Base-by-base conservation (phyloP, 2,797 vertebrate species). In the Tapera naevia region DNA sequence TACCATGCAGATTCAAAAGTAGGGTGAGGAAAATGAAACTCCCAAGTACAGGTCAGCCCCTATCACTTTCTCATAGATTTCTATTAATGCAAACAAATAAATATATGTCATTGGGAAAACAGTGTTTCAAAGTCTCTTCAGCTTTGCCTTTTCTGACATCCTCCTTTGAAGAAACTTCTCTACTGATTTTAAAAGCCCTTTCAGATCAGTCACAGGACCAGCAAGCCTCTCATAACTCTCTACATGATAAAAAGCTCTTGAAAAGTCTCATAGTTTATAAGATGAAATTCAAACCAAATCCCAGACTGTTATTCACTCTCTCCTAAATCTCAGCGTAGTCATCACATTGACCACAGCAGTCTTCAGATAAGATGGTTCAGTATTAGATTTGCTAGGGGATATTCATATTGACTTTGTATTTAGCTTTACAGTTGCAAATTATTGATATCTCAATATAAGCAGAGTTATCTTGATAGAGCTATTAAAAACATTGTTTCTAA, bases 31-130 rank as follows among this genome's bases (percentile, higher is more conserved):
- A 89, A 69, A 76, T 80, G 6, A 66, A 88, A 62, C 13, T 32
- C 21, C 6, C 22, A n/a, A 1, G 10, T 57, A 51, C 9, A 45
- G 21, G 28, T 43, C 54, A 67, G 16, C 8, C 30, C 14, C 32
- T 4, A 54, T n/a, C n/a, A n/a, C n/a, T n/a, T n/a, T n/a, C n/a
- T n/a, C n/a, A 57, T 17, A 75, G 4, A 5, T 79, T 81, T 60
- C 37, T 61, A n/a, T 6, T 2, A 74, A 69, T 8, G 1, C 3
- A 61, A 76, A 61, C 4, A 74, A 65, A 80, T n/a, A 60, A 41
- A 78, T 5, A 0, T 17, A 14, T 19, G 5, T 11, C 41, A 11
- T 27, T 66, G 37, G 3, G 6, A 33, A 32, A 79, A 10, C 4
- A 41, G 8, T 5, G 3, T 6, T 32, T 25, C 22, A 62, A 81